Conservation (phyloP, 2,888 invertebrate genomes). For the Chloromyia formosa region DNA sequence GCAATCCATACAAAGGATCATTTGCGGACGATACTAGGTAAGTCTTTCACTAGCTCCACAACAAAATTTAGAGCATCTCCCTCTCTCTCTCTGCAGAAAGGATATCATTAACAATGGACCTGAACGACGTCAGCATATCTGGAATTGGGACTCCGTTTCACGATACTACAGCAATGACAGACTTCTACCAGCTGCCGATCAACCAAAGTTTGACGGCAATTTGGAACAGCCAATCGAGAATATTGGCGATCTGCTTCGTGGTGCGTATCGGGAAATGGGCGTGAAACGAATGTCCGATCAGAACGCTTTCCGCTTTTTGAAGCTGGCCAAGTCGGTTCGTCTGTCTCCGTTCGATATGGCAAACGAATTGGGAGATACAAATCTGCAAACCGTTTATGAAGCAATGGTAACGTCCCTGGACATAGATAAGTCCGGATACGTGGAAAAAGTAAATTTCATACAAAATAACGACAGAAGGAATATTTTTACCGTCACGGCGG, state of each 20-base stretch:
- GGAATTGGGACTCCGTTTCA: neutral
- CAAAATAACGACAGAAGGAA: constrained; percentile 18
- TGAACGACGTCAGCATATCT: neutral
- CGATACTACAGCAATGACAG: neutral
- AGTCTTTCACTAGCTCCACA: no score
- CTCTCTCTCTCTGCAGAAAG: neutral
- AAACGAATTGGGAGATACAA: constrained; percentile 71
- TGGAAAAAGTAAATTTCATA: constrained; percentile 35
- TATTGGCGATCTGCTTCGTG: constrained; percentile 70
- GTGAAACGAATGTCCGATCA: constrained; percentile 71
- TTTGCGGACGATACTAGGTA: no score
- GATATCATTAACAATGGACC: neutral
- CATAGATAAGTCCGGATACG: constrained; percentile 29
- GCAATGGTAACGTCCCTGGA: constrained; percentile 64
- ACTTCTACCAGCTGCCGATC: neutral
- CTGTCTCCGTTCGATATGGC: constrained; percentile 75
- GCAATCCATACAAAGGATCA: constrained; percentile 61
- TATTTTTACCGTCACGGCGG: constrained; percentile 51
- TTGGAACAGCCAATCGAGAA: constrained; percentile 63
- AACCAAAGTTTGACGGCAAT: neutral
- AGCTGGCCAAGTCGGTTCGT: constrained; percentile 73
- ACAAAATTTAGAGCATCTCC: no score
- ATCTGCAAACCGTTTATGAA: constrained; percentile 68
- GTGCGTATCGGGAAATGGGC: constrained; percentile 71
- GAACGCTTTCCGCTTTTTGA: constrained; percentile 74